Evolutionary conservation across 2,797 vertebrate genomes (phyloP), one percentile per base, ranked within the genome.

Genomic region (Pipistrellus pipistrellus): DNA sequence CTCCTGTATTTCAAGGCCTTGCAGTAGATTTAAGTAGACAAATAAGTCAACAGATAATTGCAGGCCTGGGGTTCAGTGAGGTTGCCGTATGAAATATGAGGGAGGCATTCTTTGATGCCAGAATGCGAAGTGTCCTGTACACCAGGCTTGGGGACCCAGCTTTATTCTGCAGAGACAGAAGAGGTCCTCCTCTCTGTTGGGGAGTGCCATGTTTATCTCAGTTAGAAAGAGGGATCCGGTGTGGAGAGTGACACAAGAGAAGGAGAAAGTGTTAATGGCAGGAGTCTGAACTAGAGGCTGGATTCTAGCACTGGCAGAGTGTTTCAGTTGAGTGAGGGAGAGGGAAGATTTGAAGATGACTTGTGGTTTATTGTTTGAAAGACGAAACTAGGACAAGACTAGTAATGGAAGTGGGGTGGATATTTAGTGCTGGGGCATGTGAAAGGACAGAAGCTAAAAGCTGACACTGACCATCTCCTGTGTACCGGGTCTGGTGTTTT

Each of bases 301-400:
- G 8, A 38, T 66, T 88, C 66, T 18, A 44, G 51, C 46, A 35
- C 18, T 11, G 13, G 25, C 35, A 66, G 38, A 81, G 44, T 72
- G 73, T 84, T 41, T 68, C n/a, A 18, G 8, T 38, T 38, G 51
- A 83, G 11, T 9, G 51, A 90, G 30, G 59, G 48, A 76, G 21
- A 90, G 66, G 59, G 35, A 68, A 73, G 4, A 81, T 73, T 64
- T 88, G 35, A 81, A 81, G 73, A 44, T 80, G 71, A 85, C 53
- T 72, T 94, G 66, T 88, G 48, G 4, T 30, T 92, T 78, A 17
- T 57, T 48, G 48, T 62, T 85, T 78, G 38, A 66, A 51, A 80
- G 51, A 68, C 18, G 17, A 41, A 0, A 48, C 30, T 73, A 2
- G 55, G 68, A 57, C 32, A 57, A 68, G 27, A n/a, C 25, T 17